Base-by-base conservation (phyloP, 2,113 vertebrate genomes). In the Suricata suricatta region DNA sequence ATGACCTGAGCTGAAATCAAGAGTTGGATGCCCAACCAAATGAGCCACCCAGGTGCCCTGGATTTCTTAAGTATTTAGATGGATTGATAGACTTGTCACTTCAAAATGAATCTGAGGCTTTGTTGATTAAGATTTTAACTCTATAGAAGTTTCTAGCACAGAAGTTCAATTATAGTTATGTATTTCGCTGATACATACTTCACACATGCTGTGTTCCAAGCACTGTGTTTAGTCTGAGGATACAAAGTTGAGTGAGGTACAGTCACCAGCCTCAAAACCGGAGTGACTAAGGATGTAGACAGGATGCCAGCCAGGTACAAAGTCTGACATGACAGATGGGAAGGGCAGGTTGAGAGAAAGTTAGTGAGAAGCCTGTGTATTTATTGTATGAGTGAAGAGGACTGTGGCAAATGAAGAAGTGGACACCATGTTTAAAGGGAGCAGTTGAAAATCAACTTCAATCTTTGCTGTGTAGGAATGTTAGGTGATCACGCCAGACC, bases 261-360 rank as follows among this genome's bases (percentile, higher is more conserved):
- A 57, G 27, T 21, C 10, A 47, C 1, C 15, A 29, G 38, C 57
- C 14, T 92, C 16, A 66, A 14, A 47, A 35, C 50, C 23, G 72
- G 27, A 17, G 2, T 21, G 57, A 66, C 3, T 13, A 35, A 77
- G 14, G 3, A 1, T 25, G 11, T 1, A 50, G 57, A 15, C 0
- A 0, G 13, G 19, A 14, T 19, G 10, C 31, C 29, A 17, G 54
- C 15, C 4, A 86, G 35, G 54, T 54, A n/a, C 5, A 29, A 90
- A 57, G 41, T 3, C 8, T 81, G 60, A 4, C 13, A 19, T 23
- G 23, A 35, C 21, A 63, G 14, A 41, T 35, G 71, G 23, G 6
- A 82, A 68, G 29, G 6, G 1, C 2, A 35, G 19, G 27, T 9
- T 57, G 79, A 27, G 7, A 10, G 27, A 21, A 52, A 47, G 31